Conservation (phyloP, 1,140 invertebrate genomes). For the Papilio glaucus region DNA sequence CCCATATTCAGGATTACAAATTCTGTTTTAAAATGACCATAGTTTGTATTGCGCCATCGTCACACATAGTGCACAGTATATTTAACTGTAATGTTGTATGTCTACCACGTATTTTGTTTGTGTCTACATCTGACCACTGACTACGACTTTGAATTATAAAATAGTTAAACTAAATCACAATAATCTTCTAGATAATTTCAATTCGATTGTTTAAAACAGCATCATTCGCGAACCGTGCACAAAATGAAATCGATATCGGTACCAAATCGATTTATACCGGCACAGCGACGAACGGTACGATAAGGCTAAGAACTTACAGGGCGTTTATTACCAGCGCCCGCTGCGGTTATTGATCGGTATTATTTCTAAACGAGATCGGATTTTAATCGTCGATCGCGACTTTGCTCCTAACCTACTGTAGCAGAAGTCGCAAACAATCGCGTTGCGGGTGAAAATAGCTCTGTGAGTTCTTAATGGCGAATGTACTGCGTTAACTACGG, state of each 20-base stretch:
- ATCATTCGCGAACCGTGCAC: conserved; percentile 22
- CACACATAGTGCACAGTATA: no score
- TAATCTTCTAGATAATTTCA: background rate
- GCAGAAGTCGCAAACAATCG: no score
- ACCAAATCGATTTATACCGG: conserved; percentile 29
- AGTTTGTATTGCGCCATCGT: no score
- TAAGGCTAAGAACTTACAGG: no score
- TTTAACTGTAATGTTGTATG: no score
- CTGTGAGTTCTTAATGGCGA: no score
- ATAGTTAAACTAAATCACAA: background rate
- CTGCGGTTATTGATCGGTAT: background rate
- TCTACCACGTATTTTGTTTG: background rate
- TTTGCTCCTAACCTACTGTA: no score
- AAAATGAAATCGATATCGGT: conserved; percentile 22
- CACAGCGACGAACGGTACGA: conserved; percentile 20
- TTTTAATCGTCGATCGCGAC: no score
- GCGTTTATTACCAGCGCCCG: no score
- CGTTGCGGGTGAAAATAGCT: no score
- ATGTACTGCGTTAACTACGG: background rate
- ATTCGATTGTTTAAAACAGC: background rate
- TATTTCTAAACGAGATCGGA: background rate
- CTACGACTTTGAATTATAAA: background rate
- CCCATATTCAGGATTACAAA: no score
- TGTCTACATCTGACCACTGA: background rate
- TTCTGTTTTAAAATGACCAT: no score